Evolutionary conservation across 2,888 invertebrate genomes (phyloP).

Genomic region (Neoascia interrupta): DNA sequence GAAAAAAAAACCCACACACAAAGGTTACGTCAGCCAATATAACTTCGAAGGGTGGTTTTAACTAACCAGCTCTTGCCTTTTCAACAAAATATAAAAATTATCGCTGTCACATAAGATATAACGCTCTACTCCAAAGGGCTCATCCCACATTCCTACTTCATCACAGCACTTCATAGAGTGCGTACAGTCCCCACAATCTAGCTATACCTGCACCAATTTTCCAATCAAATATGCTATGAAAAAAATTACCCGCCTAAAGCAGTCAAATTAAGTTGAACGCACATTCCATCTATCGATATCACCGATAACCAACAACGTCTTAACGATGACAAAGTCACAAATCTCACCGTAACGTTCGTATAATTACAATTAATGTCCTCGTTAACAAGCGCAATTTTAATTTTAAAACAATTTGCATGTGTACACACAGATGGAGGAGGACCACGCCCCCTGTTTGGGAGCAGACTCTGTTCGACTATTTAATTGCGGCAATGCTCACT

Average conservation of each 20-base stretch:
- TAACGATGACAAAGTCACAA: slow-evolving; percentile 34
- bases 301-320: neutral
- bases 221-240: slow-evolving; percentile 19
- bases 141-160: too few relatives aligned
- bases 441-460: neutral
- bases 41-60: too few relatives aligned
- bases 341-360: slow-evolving; percentile 39
- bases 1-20: too few relatives aligned
- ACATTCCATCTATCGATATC: slow-evolving; percentile 13
- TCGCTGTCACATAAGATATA: too few relatives aligned
- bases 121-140: too few relatives aligned
- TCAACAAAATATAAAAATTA: too few relatives aligned
- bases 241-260: slow-evolving; percentile 27
- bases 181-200: too few relatives aligned
- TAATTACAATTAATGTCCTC: slow-evolving; percentile 69
- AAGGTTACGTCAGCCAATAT: too few relatives aligned
- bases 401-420: slow-evolving; percentile 64
- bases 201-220: too few relatives aligned
- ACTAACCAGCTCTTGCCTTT: too few relatives aligned
- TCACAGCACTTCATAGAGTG: too few relatives aligned
- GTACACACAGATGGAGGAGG: slow-evolving; percentile 1
- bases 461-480: neutral
- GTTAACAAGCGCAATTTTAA: slow-evolving; percentile 66
- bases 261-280: slow-evolving; percentile 24
- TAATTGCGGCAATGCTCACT: slow-evolving; percentile 52